phyloP scores from a whole-genome alignment of 2,888 invertebrate genomes.

The Chymomyza caudatula region DNA sequence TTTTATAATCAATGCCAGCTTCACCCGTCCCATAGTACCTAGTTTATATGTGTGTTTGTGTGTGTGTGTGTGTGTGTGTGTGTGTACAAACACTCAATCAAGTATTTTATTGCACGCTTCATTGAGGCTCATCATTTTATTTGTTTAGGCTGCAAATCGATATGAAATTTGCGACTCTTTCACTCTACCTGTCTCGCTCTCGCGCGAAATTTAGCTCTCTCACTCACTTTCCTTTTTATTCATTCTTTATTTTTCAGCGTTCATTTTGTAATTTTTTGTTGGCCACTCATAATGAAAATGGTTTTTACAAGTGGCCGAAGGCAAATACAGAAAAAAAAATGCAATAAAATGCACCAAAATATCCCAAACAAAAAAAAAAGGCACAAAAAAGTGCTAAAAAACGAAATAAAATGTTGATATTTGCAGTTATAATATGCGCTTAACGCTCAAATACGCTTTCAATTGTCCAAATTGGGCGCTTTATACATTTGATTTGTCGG shows the following conservation, averaged over 20 bases:
- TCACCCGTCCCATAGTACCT: too few relatives aligned
- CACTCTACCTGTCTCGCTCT: slow-evolving; percentile 15
- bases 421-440: slow-evolving; percentile 69
- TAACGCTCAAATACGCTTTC: slow-evolving; percentile 72
- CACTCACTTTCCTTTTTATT: slow-evolving; percentile 5
- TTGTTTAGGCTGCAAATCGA: slow-evolving; percentile 70
- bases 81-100: slow-evolving; percentile 22
- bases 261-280: slow-evolving; percentile 16
- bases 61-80: too few relatives aligned
- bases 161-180: slow-evolving; percentile 48
- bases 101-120: slow-evolving; percentile 62
- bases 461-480: slow-evolving; percentile 63
- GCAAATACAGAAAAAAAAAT: slow-evolving; percentile 4
- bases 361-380: slow-evolving; percentile 54
- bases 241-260: neutral
- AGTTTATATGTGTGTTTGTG: too few relatives aligned
- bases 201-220: slow-evolving; percentile 20
- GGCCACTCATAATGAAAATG: slow-evolving; percentile 68
- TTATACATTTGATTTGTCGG: neutral
- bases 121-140: slow-evolving; percentile 71
- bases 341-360: slow-evolving; percentile 27
- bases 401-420: slow-evolving; percentile 48
- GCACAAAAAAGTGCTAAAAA: slow-evolving; percentile 52
- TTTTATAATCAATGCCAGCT: neutral
- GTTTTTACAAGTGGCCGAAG: slow-evolving; percentile 56